phyloP scores from a whole-genome alignment of 2,888 invertebrate species.

The Chromoteleia sp. region DNA sequence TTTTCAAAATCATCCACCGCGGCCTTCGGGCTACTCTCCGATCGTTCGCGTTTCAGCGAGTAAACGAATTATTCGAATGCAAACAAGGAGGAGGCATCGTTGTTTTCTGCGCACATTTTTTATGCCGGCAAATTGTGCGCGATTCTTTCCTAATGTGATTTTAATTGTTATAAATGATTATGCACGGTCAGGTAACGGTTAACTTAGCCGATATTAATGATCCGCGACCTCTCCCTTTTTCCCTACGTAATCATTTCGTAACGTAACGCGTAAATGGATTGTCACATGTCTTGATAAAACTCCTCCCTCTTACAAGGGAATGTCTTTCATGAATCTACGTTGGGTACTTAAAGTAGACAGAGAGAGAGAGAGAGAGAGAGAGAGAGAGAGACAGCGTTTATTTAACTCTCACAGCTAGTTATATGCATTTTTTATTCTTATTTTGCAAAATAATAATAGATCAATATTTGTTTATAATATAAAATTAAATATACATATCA shows the following conservation, averaged over 20 bases:
- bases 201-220: slow-evolving; percentile 47
- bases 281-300: slow-evolving; percentile 62
- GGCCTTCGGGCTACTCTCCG: too few relatives aligned
- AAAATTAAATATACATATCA: too few relatives aligned
- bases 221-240: slow-evolving; percentile 56
- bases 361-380: slow-evolving; percentile 7
- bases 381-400: not conserved
- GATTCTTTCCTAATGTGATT: slow-evolving; percentile 34
- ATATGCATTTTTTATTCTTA: too few relatives aligned
- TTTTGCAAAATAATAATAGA: too few relatives aligned
- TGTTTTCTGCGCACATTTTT: not conserved
- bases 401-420: too few relatives aligned
- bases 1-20: too few relatives aligned
- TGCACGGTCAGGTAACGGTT: slow-evolving; percentile 34
- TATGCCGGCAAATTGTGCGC: not conserved
- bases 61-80: slow-evolving; percentile 10
- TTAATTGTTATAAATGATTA: slow-evolving; percentile 18
- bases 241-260: slow-evolving; percentile 63
- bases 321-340: slow-evolving; percentile 40
- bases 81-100: not conserved
- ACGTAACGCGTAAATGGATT: slow-evolving; percentile 61
- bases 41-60: too few relatives aligned
- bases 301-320: slow-evolving; percentile 57
- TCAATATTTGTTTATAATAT: too few relatives aligned
- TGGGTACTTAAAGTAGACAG: not conserved